Percentiles rank a stretch among this genome's conserved stretches.
phyloP scores from a whole-genome alignment of 2,113 vertebrate species.

The Vireo altiloquus region DNA sequence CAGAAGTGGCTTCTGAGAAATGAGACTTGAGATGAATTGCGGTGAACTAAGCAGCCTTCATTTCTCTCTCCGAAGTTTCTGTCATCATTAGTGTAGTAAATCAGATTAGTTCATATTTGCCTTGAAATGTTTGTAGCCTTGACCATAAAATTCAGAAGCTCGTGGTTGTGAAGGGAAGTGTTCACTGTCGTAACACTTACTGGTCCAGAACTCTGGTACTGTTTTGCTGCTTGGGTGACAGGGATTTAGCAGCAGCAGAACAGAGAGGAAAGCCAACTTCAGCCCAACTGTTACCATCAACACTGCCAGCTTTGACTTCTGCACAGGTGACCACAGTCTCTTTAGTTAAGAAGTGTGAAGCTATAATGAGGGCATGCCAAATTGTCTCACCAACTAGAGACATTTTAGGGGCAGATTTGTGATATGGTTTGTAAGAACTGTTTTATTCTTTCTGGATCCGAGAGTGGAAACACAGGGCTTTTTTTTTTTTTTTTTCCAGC shows the following conservation, averaged over 20 bases:
- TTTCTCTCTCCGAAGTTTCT: neutral
- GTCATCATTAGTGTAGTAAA: neutral
- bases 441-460: neutral
- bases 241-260: neutral
- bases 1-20: neutral
- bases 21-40: neutral
- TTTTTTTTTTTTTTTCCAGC: neutral
- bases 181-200: neutral
- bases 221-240: neutral
- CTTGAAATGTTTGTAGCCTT: neutral
- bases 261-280: neutral
- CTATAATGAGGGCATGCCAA: neutral
- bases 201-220: neutral
- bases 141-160: neutral
- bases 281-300: neutral
- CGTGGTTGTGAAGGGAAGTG: neutral
- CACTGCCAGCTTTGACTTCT: neutral
- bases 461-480: rapidly evolving
- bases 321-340: neutral
- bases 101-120: neutral
- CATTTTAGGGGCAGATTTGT: neutral
- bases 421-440: neutral
- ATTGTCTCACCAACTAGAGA: neutral
- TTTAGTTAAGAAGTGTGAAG: neutral
- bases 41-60: neutral